Base-by-base conservation (phyloP, 2,888 invertebrate genomes). In the Neoascia interrupta region DNA sequence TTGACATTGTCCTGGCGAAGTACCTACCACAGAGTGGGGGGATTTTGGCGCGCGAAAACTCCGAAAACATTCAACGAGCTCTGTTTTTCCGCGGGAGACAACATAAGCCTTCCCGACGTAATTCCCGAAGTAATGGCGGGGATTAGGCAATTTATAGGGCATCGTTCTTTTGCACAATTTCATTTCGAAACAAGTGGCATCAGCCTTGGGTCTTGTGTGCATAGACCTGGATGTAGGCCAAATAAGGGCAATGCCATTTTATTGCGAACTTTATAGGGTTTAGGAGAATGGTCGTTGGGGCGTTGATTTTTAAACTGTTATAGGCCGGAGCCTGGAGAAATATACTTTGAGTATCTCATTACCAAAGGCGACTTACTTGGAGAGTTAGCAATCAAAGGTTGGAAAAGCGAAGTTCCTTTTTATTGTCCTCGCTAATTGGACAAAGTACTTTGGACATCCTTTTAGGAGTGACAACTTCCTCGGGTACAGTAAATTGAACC, bases 71-170 rank as follows among this genome's bases (percentile, higher is more conserved):
- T 56, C 75, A 70, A 64, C 58, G 70, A 58, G 64, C 51, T 70
- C 70, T 31, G 31, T 31, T 2, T 43, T 45, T 45, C 43, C 51
- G 41, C 31, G 49, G 49, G 43, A 58, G 66, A 73, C 79, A 68
- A 45, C 61, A 49, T 68, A 68, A 79, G 73, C 79, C 72, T 68
- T 64, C 54, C 47, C 31, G 73, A 60, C n/a, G n/a, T n/a, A n/a
- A n/a, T n/a, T n/a, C n/a, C 37, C 54, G 15, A 54, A 79, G 66
- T 79, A 66, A 73, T 73, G 53, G 47, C 15, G 56, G 79, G 73
- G 73, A 79, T 79, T 79, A 79, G 66, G 53, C 79, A 79, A 73
- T 79, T 79, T 79, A 79, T 79, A 49, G 73, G 45, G 73, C 73
- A 79, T 37, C 68, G 73, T 79, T 79, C 73, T 72, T 73, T 66